These are phyloP conservation scores for Sinohyriopsis cumingii DNA, from an alignment of 2,888 invertebrate genomes.

Conservation along the genomic window DNA sequence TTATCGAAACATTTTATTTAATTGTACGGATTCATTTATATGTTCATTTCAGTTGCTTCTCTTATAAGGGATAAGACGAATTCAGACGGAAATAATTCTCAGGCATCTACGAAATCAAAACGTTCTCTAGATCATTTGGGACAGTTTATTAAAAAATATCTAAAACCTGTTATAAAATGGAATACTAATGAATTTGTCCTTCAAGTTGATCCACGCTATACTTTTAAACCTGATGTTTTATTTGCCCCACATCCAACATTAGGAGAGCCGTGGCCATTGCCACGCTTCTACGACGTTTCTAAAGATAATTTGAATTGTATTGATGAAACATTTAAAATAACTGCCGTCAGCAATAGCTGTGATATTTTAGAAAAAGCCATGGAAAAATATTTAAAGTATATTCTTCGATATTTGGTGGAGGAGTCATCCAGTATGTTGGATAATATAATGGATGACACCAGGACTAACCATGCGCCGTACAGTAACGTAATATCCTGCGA, in stretches of 20 bases:
- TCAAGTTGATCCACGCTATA: no score
- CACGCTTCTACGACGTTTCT: conserved; percentile 72
- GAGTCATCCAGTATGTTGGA: conserved; percentile 37
- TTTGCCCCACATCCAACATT: conserved; percentile 27
- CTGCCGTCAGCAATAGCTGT: conserved; percentile 72
- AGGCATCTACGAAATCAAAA: no score
- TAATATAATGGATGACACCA: conserved; percentile 14
- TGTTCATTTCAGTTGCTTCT: no score
- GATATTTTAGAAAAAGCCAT: conserved; percentile 76
- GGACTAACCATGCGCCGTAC: conserved; percentile 4
- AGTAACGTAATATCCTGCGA: conserved; percentile 5
- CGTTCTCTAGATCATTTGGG: no score
- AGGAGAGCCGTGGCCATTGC: conserved; percentile 81
- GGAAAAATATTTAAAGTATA: conserved; percentile 74
- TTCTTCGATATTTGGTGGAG: conserved; percentile 59
- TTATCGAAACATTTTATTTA: no score
- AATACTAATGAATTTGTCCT: no score
- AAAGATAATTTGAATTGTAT: conserved; percentile 11
- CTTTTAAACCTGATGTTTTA: no score
- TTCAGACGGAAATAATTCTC: no score
- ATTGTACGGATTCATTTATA: no score
- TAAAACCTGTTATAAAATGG: no score
- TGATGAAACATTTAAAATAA: conserved; percentile 24
- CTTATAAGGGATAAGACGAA: no score
- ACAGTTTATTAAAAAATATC: no score